Evolutionary conservation across 2,113 vertebrate genomes (phyloP).

Genomic region (Sisor rabdophorus): DNA sequence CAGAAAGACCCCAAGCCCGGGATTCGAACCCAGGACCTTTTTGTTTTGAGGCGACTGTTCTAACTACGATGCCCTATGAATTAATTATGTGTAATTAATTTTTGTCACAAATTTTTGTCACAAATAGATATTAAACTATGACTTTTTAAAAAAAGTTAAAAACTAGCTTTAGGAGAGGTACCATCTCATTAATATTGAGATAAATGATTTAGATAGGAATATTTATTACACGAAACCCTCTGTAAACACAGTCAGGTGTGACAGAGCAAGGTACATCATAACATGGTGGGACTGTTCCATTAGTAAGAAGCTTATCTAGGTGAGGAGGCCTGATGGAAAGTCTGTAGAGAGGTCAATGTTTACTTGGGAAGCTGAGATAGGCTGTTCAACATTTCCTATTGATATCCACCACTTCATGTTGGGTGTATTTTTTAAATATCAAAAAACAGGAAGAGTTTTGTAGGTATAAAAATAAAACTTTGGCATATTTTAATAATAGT

Average conservation of each 20-base stretch:
- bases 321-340: slow-evolving; percentile 44
- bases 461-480: no score
- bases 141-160: not conserved
- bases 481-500: no score
- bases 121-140: not conserved
- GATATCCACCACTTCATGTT: slow-evolving; percentile 35
- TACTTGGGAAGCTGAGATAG: slow-evolving; percentile 29
- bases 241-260: not conserved
- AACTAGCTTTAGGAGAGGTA: not conserved
- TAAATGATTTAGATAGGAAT: not conserved
- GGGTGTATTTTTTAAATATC: not conserved
- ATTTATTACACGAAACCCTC: not conserved
- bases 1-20: no score
- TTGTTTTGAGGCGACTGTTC: no score
- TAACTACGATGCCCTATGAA: no score
- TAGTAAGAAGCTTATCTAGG: slow-evolving; percentile 46
- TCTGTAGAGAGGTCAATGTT: slow-evolving; percentile 50
- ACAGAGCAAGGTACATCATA: not conserved
- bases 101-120: no score
- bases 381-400: slow-evolving; percentile 48
- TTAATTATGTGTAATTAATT: no score
- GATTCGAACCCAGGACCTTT: no score
- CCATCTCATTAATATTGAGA: not conserved
- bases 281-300: not conserved
- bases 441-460: no score